Evolutionary conservation across 1,140 invertebrate species (phyloP), one percentile per base, ranked within the genome.

Genomic region (Oscheius sp.): DNA sequence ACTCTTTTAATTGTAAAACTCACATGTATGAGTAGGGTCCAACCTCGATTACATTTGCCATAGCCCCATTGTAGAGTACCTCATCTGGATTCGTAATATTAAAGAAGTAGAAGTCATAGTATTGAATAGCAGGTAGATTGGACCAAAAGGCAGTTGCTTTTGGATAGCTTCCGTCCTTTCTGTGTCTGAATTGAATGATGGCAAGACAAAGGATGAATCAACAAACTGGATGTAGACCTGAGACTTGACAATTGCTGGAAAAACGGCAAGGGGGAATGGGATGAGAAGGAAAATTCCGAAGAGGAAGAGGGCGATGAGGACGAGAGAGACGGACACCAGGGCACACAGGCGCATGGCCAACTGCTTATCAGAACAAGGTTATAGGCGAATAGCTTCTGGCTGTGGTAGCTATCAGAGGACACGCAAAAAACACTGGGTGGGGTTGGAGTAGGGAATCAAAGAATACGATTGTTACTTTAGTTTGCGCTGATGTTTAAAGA

Each of bases 11-110:
- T n/a, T n/a, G n/a, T n/a, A n/a, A 29, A 32, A 68, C 72, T 68
- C 28, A 74, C 72, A 42, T 26, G 46, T 68, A 74, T 29, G 72
- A 55, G 34, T 74, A 74, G 32, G 72, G 72, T 46, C 72, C 72
- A 31, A 68, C 32, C 45, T 74, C 72, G n/a, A 62, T 34, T 29
- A 74, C 49, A 28, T 34, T 49, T 10, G 55, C 42, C 32, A 38
- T 67, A 28, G 58, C 61, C 1, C 72, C 72, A 68, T 68, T 46
- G 35, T 62, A 65, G 2, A 62, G 18, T 13, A 68, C 61, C 36
- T 74, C 72, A 38, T 74, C 72, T 2, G 72, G 72, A 63, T 74
- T 74, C 23, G 64, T 74, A 1, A 68, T 61, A 28, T 74, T 68
- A 32, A 74, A 74, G 3, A 74, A 18, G 18, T 61, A 23, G 42